Conservation (phyloP, 2,113 vertebrate species). For the Oophaga pumilio region DNA sequence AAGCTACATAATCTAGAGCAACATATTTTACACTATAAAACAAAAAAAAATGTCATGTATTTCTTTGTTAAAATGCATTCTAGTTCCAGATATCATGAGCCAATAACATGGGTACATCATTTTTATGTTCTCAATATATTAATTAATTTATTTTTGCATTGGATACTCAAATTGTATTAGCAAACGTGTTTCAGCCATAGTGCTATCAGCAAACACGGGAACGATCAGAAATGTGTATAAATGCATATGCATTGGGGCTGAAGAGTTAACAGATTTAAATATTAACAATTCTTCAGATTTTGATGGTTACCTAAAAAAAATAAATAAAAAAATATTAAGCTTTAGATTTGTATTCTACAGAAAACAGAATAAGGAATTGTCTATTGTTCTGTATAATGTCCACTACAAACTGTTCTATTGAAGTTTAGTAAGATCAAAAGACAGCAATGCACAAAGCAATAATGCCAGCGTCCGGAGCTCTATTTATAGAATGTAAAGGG, state of each 20-base stretch:
- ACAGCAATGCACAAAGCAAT: conserved; percentile 5
- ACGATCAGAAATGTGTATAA: no score
- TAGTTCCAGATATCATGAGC: no score
- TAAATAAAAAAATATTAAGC: not conserved
- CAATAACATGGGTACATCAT: no score
- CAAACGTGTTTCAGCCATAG: no score
- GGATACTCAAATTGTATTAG: no score
- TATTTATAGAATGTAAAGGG: conserved; percentile 14
- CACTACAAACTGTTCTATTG: not conserved
- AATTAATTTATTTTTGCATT: no score
- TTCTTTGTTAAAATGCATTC: no score
- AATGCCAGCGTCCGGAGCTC: not conserved
- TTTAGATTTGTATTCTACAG: not conserved
- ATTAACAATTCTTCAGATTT: not conserved
- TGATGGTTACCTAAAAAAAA: not conserved
- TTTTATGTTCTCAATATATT: no score
- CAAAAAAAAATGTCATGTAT: no score
- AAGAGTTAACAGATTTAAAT: not conserved
- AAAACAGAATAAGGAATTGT: not conserved
- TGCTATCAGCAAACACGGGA: no score
- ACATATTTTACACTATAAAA: no score
- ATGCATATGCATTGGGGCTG: not conserved
- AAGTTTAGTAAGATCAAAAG: not conserved
- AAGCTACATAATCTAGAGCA: no score
- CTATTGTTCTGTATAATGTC: not conserved